Evolutionary conservation across 1,140 invertebrate genomes (phyloP).

Genomic region (Amyelois transitella): DNA sequence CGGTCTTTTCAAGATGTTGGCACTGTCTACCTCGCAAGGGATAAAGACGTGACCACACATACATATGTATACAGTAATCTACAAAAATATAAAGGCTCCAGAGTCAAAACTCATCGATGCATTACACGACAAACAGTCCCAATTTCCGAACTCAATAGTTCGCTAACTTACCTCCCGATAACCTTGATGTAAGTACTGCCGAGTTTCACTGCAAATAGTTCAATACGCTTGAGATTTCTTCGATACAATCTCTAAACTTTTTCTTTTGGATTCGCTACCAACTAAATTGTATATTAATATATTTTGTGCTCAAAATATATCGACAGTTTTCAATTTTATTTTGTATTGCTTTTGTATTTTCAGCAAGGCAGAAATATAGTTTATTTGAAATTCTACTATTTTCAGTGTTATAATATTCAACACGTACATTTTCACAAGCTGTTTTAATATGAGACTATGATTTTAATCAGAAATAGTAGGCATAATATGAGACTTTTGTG

Average conservation of each 20-base stretch:
- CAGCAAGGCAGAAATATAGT: too few relatives aligned
- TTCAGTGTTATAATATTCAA: too few relatives aligned
- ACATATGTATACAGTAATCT: background rate
- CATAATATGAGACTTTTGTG: too few relatives aligned
- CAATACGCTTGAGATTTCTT: background rate
- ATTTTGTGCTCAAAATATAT: background rate
- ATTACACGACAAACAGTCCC: background rate
- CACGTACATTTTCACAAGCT: too few relatives aligned
- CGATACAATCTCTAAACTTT: background rate
- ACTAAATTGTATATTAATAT: background rate
- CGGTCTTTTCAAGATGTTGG: too few relatives aligned
- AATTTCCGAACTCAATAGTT: background rate
- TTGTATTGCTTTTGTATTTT: too few relatives aligned
- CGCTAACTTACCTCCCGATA: background rate
- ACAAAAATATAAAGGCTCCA: background rate
- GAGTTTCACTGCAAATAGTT: background rate
- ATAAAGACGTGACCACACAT: too few relatives aligned
- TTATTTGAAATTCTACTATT: too few relatives aligned
- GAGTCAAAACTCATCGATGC: background rate
- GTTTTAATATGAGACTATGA: too few relatives aligned
- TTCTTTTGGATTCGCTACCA: background rate
- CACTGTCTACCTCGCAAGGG: too few relatives aligned
- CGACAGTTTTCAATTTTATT: too few relatives aligned
- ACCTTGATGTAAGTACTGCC: background rate
- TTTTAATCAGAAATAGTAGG: too few relatives aligned